Evolutionary conservation across 2,113 vertebrate genomes (phyloP).

Genomic region (Pluvialis apricaria): DNA sequence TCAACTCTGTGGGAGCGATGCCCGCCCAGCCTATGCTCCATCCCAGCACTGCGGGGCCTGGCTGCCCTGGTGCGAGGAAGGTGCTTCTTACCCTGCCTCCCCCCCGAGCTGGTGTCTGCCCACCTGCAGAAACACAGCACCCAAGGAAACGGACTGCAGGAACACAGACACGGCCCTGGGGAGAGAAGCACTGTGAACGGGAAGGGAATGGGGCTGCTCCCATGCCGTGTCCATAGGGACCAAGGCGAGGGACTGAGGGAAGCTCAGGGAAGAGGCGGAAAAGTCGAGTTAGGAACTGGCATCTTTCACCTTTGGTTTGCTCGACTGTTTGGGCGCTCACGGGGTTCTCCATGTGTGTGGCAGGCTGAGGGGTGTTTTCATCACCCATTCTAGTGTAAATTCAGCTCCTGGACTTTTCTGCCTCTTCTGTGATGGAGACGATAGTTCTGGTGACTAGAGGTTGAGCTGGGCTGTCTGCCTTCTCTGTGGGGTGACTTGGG

Average conservation of each 20-base stretch:
- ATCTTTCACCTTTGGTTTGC: background rate
- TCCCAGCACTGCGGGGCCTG: background rate
- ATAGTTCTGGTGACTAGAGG: background rate
- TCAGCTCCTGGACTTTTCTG: background rate
- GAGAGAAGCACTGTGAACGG: background rate
- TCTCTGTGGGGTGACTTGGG: background rate
- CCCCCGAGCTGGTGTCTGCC: background rate
- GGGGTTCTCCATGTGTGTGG: background rate
- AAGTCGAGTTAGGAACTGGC: background rate
- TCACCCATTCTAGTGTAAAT: background rate
- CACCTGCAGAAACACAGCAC: fast-evolving
- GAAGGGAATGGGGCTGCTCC: background rate
- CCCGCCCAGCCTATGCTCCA: background rate
- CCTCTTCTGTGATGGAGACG: background rate
- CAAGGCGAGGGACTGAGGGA: fast-evolving
- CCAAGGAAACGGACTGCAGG: background rate
- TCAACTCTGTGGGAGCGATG: background rate
- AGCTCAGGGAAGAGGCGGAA: background rate
- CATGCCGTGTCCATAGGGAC: background rate
- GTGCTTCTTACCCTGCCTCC: background rate
- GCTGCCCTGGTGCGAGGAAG: background rate
- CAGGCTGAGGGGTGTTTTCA: background rate
- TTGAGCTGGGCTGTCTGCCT: background rate
- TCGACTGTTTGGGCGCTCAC: background rate
- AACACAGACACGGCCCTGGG: background rate